Evolutionary conservation across 2,113 vertebrate genomes (phyloP).

Genomic region (Cynocephalus volans): DNA sequence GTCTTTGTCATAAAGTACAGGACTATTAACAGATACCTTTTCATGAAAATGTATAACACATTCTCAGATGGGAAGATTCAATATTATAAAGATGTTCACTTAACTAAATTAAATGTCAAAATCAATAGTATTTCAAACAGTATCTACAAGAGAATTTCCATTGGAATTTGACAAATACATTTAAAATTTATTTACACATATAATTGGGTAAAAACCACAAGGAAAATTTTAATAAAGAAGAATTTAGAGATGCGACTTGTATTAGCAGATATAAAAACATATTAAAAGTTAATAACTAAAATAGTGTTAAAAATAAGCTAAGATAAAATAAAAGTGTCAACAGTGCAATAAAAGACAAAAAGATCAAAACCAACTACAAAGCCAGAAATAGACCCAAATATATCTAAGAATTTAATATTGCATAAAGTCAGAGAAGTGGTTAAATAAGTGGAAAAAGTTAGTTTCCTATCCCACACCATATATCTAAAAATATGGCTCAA

Average conservation of each 20-base stretch:
- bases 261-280: background rate
- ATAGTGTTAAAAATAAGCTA: background rate
- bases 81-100: background rate
- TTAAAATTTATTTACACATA: background rate
- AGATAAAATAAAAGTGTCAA: background rate
- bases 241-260: background rate
- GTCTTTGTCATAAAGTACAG: background rate
- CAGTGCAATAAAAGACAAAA: background rate
- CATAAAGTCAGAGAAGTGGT: background rate
- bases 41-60: accelerated
- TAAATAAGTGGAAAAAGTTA: background rate
- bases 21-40: background rate
- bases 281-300: background rate
- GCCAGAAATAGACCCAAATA: background rate
- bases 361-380: background rate
- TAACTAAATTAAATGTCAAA: background rate
- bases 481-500: background rate
- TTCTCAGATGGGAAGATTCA: background rate
- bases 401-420: background rate
- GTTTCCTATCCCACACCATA: background rate
- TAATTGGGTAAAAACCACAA: too few species aligned
- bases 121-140: background rate
- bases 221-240: background rate
- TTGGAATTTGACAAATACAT: background rate
- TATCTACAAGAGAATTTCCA: background rate